A percentile compares a stretch with the other conserved stretches of the same genome.
Conservation (phyloP, 2,113 vertebrate species). For the Greenwoodochromis staneri region DNA sequence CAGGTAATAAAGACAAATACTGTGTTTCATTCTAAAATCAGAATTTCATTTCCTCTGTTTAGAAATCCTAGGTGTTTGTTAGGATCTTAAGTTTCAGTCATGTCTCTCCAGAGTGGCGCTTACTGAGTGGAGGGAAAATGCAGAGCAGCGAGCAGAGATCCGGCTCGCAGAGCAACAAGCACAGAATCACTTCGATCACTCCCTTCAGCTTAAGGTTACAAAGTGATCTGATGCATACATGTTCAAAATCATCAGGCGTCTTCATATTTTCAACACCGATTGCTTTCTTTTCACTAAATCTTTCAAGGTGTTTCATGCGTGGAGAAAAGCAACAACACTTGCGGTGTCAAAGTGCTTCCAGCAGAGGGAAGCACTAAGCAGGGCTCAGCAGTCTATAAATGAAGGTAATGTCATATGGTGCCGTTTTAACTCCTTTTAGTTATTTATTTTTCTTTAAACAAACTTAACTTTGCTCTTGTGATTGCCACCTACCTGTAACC, state of each 20-base stretch:
- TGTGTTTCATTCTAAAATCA: background rate
- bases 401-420: slow-evolving; percentile 59
- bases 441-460: background rate
- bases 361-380: slow-evolving; percentile 55
- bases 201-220: slow-evolving; percentile 74
- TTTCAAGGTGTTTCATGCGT: slow-evolving; percentile 66
- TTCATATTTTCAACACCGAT: background rate
- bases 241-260: background rate
- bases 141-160: slow-evolving; percentile 8
- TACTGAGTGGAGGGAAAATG: slow-evolving; percentile 71
- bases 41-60: background rate
- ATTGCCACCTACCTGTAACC: background rate
- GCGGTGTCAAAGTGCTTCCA: slow-evolving; percentile 48
- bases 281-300: background rate
- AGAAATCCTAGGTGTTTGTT: background rate
- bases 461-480: background rate
- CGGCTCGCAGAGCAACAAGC: slow-evolving; percentile 49
- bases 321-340: slow-evolving; percentile 59
- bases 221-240: background rate
- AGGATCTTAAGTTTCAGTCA: background rate
- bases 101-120: slow-evolving; percentile 59
- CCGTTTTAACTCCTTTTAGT: background rate
- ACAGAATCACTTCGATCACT: slow-evolving; percentile 60
- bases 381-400: slow-evolving; percentile 59
- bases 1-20: slow-evolving; percentile 33